Base-by-base conservation (phyloP, 2,797 vertebrate genomes). In the Coccyzus lansbergi region DNA sequence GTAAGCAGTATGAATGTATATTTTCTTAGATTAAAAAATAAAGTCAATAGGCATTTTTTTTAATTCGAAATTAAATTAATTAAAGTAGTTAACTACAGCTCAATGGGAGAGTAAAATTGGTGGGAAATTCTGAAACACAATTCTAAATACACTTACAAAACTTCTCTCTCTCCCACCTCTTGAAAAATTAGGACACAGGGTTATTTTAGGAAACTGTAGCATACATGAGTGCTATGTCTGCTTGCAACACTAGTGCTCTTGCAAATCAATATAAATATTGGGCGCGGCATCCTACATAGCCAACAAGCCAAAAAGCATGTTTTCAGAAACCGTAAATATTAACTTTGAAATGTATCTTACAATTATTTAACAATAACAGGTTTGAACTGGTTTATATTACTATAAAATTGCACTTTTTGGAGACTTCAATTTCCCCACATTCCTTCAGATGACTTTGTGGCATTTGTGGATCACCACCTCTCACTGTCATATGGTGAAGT, bases 391-490 rank as follows among this genome's bases (percentile, higher is more conserved):
- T 31, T 74, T 63, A 40, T 25, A 10, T 19, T 42, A 36, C 48
- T 70, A 70, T 29, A 48, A 79, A 90, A 88, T 29, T 70, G 49
- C 60, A 83, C 40, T 68, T 88, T 79, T 33, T 36, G n/a, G 82
- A 93, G 77, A 19, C 16, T 82, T 83, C 86, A 36, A 70, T 77
- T 86, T 94, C 60, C 60, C 34, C 58, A 46, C 33, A 46, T 48
- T 40, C 55, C 17, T 81, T 59, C 63, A 70, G 59, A 75, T 67
- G 51, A 49, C 26, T 64, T 76, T 44, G 44, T 70, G 75, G 60
- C 77, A 68, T 93, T 94, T 90, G 78, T 15, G 28, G 86, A 80
- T 89, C 93, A 86, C 86, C 90, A 93, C 83, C 70, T 88, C 93
- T 46, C 88, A 84, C 70, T 79, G 20, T 62, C 88, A 69, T 16